Evolutionary conservation across 2,888 invertebrate genomes (phyloP), one percentile per base, ranked within the genome.

Genomic region (Drosophila antonietae): DNA sequence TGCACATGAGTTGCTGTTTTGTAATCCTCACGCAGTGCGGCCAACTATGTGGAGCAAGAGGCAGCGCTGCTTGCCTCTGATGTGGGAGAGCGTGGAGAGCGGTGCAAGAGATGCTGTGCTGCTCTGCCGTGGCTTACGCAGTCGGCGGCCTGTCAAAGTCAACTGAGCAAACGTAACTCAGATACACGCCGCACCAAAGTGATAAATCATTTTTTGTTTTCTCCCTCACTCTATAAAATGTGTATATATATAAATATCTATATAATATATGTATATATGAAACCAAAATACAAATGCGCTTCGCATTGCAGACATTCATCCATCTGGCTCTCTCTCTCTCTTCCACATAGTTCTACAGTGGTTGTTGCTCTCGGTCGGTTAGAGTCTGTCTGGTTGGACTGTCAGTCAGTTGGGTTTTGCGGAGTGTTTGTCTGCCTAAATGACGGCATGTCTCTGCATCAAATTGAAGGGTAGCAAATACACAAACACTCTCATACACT

Each of bases 1-100:
- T 88, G 81, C 85, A 83, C 88, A 84, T 84, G 84, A 84, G 83
- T 84, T 84, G 88, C 81, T 81, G 75, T 85, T 84, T 84, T 84
- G 83, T 79, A 81, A 85, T 75, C 77, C 81, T 75, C 78, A 74
- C 77, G 79, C 73, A 74, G 58, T 72, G 61, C 33, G 59, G 49
- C 39, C 44, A 44, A 62, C 65, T 28, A 57, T 18, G 7, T 14
- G 0, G 41, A 41, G 41, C 14, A 61, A 28, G 23, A 20, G 8
- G 8, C n/a, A 20, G 31, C 15, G 20, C 53, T n/a, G 31, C 15
- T 12, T 12, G 28, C 8, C 18, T 12, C 20, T 12, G 20, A 44
- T 20, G 44, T 20, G 35, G 28, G 52, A 35, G 46, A 15, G 18
- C 7, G 51, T 20, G 18, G 31, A 39, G 41, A 49, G 28, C 5